Evolutionary conservation across 1,140 invertebrate genomes (phyloP), one percentile per base, ranked within the genome.

Genomic region (Apis dorsata): DNA sequence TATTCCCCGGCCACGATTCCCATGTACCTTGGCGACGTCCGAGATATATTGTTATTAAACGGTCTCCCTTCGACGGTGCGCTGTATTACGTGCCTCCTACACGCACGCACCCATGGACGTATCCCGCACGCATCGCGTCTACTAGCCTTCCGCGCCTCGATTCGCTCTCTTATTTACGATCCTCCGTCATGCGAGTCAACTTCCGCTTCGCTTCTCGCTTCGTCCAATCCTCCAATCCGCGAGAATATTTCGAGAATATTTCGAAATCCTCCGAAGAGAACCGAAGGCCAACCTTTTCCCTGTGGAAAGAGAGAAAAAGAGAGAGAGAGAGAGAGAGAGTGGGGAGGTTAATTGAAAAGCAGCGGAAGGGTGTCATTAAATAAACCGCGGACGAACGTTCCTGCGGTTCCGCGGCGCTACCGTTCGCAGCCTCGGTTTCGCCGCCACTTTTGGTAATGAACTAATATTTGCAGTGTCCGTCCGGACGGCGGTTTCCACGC

Each of bases 21-120:
- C 77, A 72, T 72, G 76, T 88, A 85, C 85, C 85, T 89, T 91
- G 91, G 90, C 91, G 88, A 88, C 90, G 88, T 86, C 81, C 83
- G 92, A 93, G 92, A 93, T 93, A 93, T 93, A 93, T 93, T 92
- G 92, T 93, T 93, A 93, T 93, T 93, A 93, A 93, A 93, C 93
- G 92, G 92, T 91, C 89, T 88, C 90, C 86, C 84, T 89, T 91
- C 90, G 86, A 89, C 87, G 89, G 75, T 69, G 63, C 73, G 75
- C 86, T 92, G 91, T 93, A 93, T 93, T 91, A 93, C 88, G 79
- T 87, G 44, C 85, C 84, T 24, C 68, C 60, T 51, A 69, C 79
- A 77, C 81, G 79, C 78, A 74, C 78, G 69, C 59, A 83, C 77
- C 4, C 5, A 7, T 7, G 5, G 66, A 55, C 51, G 34, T 44